Conservation (phyloP, 2,888 invertebrate genomes). For the Schrankia costaestrigalis region DNA sequence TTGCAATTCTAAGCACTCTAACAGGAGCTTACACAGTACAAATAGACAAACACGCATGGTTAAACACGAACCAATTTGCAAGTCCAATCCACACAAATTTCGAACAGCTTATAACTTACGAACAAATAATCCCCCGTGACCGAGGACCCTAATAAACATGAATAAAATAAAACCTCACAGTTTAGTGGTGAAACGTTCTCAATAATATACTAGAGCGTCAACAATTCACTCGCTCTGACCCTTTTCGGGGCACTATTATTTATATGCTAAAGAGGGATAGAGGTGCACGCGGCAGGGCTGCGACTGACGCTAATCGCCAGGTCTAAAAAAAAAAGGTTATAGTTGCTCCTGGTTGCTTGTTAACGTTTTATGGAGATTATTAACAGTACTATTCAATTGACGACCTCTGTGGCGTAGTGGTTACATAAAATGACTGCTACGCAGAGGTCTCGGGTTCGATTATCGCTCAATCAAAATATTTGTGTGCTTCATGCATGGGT, state of each 20-base stretch:
- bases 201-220: slow-evolving; percentile 30
- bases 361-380: no score
- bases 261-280: slow-evolving; percentile 42
- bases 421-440: no score
- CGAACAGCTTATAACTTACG: slow-evolving; percentile 29
- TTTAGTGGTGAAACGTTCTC: slow-evolving; percentile 28
- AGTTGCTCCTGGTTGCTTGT: no score
- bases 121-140: slow-evolving; percentile 31
- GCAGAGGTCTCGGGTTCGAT: no score
- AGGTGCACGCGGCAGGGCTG: slow-evolving; percentile 21
- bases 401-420: no score
- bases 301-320: not conserved
- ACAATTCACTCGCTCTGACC: slow-evolving; percentile 32
- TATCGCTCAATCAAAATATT: no score
- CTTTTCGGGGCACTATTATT: slow-evolving; percentile 44
- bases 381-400: no score
- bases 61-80: slow-evolving; percentile 22
- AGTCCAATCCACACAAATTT: slow-evolving; percentile 25
- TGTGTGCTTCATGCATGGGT: no score
- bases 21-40: slow-evolving; percentile 16
- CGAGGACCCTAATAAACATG: slow-evolving; percentile 31
- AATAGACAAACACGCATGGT: slow-evolving; percentile 16
- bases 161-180: slow-evolving; percentile 32
- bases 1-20: no score
- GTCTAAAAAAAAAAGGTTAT: not conserved